These are phyloP conservation scores for Parotia lawesii DNA, from an alignment of 2,113 vertebrate species.

Conservation along the genomic window DNA sequence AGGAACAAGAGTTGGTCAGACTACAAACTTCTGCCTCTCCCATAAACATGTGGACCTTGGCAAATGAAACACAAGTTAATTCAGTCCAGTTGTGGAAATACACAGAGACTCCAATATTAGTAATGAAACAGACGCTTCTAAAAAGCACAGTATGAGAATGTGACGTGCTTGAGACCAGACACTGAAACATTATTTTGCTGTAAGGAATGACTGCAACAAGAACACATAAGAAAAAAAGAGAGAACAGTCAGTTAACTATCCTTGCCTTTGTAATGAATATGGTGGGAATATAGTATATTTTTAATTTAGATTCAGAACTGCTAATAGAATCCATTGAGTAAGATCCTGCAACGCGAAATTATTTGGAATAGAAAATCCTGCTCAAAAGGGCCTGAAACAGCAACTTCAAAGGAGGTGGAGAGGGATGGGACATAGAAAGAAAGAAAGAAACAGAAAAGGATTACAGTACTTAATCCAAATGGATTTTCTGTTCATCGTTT, in stretches of 20 bases:
- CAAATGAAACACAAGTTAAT: not conserved
- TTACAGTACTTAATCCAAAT: not conserved
- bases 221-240: not conserved
- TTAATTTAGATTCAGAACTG: not conserved
- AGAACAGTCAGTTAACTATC: not conserved
- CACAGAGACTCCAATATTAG: not conserved
- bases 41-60: not conserved
- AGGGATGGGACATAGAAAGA: not conserved
- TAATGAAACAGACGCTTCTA: not conserved
- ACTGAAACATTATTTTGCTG: not conserved
- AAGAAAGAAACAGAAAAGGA: not conserved
- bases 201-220: not conserved
- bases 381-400: not conserved
- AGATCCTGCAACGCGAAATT: not conserved
- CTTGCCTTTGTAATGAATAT: not conserved
- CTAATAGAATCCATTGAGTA: not conserved
- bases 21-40: not conserved
- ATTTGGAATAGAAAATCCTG: not conserved
- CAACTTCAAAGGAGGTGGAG: not conserved
- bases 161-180: not conserved
- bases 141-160: not conserved
- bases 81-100: not conserved
- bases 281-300: not conserved
- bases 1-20: not conserved
- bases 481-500: not conserved